A percentile compares a stretch with the other conserved stretches of the same genome.
phyloP scores from a whole-genome alignment of 2,113 vertebrate species.

The Aplodontia rufa region DNA sequence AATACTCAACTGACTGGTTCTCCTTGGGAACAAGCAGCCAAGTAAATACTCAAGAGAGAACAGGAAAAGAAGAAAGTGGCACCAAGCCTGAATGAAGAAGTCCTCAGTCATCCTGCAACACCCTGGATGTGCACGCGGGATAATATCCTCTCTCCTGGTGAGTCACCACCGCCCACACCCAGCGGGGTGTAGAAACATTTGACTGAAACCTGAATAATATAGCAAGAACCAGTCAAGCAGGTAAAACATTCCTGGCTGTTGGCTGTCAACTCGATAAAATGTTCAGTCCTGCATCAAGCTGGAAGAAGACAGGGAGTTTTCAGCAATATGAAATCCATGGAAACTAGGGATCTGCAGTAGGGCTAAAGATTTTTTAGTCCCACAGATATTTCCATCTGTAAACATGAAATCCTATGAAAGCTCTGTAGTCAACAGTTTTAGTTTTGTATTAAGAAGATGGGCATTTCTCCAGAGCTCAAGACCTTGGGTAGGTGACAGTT shows the following conservation, averaged over 20 bases:
- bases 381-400: not conserved
- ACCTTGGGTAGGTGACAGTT: not conserved
- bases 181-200: slow-evolving; percentile 35
- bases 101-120: not conserved
- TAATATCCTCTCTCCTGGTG: slow-evolving; percentile 37
- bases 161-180: slow-evolving; percentile 70
- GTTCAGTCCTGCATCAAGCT: not conserved
- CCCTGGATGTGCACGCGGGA: not conserved
- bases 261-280: slow-evolving; percentile 21
- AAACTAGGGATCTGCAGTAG: not conserved
- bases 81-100: not conserved
- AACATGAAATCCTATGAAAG: not conserved
- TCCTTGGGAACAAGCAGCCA: slow-evolving; percentile 36
- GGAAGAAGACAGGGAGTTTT: not conserved
- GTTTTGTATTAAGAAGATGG: not conserved
- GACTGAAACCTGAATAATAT: slow-evolving; percentile 61
- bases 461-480: not conserved
- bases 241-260: slow-evolving; percentile 53
- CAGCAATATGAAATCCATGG: not conserved
- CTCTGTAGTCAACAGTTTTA: not conserved
- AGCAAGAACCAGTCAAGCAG: slow-evolving; percentile 55
- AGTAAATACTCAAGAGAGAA: not conserved
- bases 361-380: not conserved
- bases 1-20: slow-evolving; percentile 69
- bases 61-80: not conserved